Percentiles rank a stretch among this genome's conserved stretches.
These are phyloP conservation scores for Netelia fuscicornis DNA, from an alignment of 2,888 invertebrate species.

Conservation along the genomic window DNA sequence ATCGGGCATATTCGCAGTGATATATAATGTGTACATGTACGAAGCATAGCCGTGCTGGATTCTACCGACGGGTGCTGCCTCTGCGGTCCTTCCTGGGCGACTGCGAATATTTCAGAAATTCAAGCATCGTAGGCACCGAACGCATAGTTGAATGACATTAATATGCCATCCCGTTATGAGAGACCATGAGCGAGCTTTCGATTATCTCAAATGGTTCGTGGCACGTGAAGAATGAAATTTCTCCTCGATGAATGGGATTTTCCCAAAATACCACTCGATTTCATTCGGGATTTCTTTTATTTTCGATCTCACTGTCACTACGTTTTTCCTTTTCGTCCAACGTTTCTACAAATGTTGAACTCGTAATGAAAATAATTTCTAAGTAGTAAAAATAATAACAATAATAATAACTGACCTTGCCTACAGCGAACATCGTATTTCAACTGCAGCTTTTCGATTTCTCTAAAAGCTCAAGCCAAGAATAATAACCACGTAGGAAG, in stretches of 20 bases:
- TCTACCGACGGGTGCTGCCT: conserved; percentile 24
- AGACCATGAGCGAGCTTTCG: conserved; percentile 31
- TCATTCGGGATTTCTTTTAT: background rate
- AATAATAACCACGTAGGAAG: too few relatives aligned
- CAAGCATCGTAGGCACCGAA: conserved; percentile 49
- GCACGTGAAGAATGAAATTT: background rate
- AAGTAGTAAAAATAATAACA: too few relatives aligned
- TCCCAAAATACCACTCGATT: background rate
- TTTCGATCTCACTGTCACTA: background rate
- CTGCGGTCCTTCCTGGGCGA: conserved; percentile 32
- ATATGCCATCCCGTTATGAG: conserved; percentile 62
- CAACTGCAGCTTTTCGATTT: too few relatives aligned
- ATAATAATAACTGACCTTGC: too few relatives aligned
- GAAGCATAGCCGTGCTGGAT: conserved; percentile 49
- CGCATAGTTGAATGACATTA: conserved; percentile 65
- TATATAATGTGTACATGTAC: conserved; percentile 31
- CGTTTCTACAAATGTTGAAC: too few relatives aligned
- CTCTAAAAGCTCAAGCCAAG: too few relatives aligned
- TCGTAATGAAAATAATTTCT: too few relatives aligned
- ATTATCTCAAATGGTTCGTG: conserved; percentile 46
- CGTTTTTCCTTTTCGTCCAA: too few relatives aligned
- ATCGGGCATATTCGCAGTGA: conserved; percentile 26
- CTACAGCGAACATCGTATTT: too few relatives aligned
- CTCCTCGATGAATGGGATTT: conserved; percentile 10
- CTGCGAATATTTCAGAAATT: conserved; percentile 66